Evolutionary conservation across 2,113 vertebrate genomes (phyloP).

Genomic region (Platysteira castanea): DNA sequence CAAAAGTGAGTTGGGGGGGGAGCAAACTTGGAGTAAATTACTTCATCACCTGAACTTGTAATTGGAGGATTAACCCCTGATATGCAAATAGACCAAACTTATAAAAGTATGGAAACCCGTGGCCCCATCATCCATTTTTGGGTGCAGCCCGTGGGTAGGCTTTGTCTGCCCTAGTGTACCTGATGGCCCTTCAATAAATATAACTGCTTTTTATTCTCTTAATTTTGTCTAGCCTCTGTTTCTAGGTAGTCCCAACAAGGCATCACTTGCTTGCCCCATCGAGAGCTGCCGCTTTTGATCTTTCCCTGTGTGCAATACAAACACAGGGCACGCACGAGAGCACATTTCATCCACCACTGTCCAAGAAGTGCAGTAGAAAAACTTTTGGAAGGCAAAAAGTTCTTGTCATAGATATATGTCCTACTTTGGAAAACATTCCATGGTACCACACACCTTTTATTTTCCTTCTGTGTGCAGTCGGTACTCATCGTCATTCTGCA

Average conservation of each 20-base stretch:
- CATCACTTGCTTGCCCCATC: background rate
- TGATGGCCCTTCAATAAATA: background rate
- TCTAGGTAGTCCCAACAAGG: background rate
- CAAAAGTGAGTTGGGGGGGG: background rate
- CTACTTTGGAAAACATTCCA: background rate
- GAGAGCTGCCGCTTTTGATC: background rate
- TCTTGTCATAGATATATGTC: background rate
- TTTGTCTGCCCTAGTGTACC: background rate
- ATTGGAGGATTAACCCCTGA: background rate
- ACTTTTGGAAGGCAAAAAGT: background rate
- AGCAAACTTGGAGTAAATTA: background rate
- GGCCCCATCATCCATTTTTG: background rate
- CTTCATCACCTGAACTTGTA: background rate
- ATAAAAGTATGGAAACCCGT: background rate
- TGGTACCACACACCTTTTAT: background rate
- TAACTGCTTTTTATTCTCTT: background rate
- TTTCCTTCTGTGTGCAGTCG: background rate
- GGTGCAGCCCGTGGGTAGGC: background rate
- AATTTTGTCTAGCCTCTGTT: background rate
- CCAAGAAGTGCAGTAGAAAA: background rate
- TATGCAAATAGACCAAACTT: background rate
- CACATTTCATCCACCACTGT: rapidly evolving
- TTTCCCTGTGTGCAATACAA: background rate
- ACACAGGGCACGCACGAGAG: rapidly evolving
- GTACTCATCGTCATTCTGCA: background rate